Evolutionary conservation across 2,113 vertebrate species (phyloP), one percentile per base, ranked within the genome.

Genomic region (Trichechus manatus): DNA sequence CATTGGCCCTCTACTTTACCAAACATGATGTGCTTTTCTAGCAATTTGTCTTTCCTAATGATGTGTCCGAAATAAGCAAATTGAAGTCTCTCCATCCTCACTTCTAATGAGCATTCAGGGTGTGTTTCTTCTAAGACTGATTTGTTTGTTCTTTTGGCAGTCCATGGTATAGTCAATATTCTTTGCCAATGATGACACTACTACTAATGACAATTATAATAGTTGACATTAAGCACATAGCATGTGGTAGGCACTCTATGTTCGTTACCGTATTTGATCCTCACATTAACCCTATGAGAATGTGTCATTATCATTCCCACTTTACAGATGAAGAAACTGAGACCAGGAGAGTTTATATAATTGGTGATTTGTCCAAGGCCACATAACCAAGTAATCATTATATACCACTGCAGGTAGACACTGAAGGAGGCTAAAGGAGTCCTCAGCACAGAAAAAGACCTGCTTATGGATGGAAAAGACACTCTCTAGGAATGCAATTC

Each of bases 301-400:
- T 15, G 13, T 53, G 29, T 22, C 4, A 44, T 47, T 42, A 75
- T 83, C 50, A 82, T 85, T 72, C 31, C 10, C 72, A 93, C 39
- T 94, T 90, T 64, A 87, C 66, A 88, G 50, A 80, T 59, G 64
- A 95, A 63, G 42, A 91, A 96, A 77, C 59, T 14, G 83, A 93
- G 50, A 56, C 14, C 11, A 42, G 78, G n/a, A 66, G 81, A 87
- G 23, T 78, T 90, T 84, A 29, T 17, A 2, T 66, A n/a, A 64
- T 78, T 78, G 31, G 8, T 44, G 47, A 79, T 59, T 87, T 90
- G 22, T 19, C 61, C 85, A 81, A 77, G 50, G 66, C 81, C 56
- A 47, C 27, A 27, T 36, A 36, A 64, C 33, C 10, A 29, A 36
- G 7, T 56, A 59, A 87, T 87, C 20, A 72, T 44, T 82, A 31